A percentile compares a stretch with the other conserved stretches of the same genome.
phyloP scores from a whole-genome alignment of 2,113 vertebrate species.

The Eretmochelys imbricata region DNA sequence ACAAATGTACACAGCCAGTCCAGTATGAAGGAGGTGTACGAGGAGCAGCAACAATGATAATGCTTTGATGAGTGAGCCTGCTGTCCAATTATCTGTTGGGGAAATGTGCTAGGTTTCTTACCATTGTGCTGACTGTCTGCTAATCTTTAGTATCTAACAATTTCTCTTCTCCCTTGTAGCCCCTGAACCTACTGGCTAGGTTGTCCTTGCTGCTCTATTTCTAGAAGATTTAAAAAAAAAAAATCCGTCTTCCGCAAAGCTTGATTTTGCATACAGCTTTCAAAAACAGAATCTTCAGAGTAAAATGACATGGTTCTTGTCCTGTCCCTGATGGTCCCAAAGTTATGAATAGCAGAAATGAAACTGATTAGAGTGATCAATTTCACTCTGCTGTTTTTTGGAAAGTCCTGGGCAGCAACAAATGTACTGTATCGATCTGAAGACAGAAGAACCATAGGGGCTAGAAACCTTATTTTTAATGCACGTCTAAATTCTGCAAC shows the following conservation, averaged over 20 bases:
- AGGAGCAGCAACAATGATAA: not conserved
- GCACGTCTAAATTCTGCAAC: not conserved
- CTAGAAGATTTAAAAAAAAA: not conserved
- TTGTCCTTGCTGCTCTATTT: not conserved
- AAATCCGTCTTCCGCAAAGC: not conserved
- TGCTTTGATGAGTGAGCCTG: not conserved
- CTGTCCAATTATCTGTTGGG: not conserved
- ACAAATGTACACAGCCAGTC: fast-evolving
- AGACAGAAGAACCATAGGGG: not conserved
- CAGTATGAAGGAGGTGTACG: not conserved
- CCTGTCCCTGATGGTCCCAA: not conserved
- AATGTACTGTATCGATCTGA: not conserved
- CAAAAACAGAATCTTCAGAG: not conserved
- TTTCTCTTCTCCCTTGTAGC: not conserved
- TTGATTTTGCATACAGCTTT: not conserved
- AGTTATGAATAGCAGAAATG: not conserved
- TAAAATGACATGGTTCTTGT: not conserved
- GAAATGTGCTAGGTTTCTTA: not conserved
- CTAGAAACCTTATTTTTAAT: not conserved
- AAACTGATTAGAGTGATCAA: not conserved
- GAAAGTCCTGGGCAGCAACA: not conserved
- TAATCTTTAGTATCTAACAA: not conserved
- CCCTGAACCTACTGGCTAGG: not conserved
- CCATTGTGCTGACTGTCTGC: not conserved
- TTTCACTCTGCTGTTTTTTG: not conserved